Evolutionary conservation across 2,797 vertebrate genomes (phyloP).

Genomic region (Oreochromis grahami): DNA sequence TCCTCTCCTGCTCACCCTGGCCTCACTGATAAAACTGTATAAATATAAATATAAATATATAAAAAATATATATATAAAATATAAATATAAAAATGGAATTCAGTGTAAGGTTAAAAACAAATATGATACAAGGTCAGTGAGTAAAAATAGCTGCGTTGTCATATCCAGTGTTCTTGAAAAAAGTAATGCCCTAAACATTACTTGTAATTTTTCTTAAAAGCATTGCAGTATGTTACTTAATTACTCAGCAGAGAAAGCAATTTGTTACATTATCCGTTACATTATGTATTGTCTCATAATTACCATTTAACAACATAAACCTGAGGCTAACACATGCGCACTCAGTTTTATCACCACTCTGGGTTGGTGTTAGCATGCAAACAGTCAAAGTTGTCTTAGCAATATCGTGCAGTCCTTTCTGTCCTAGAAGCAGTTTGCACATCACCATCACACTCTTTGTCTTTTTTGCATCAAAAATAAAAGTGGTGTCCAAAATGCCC

Average conservation of each 20-base stretch:
- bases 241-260: background rate
- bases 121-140: background rate
- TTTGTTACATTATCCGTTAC: background rate
- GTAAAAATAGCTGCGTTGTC: background rate
- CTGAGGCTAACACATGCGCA: background rate
- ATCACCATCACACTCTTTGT: background rate
- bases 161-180: background rate
- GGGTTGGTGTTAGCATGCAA: background rate
- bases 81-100: too few relatives aligned
- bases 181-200: background rate
- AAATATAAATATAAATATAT: too few relatives aligned
- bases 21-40: too few relatives aligned
- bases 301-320: background rate
- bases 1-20: too few relatives aligned
- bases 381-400: background rate
- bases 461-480: background rate
- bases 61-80: too few relatives aligned
- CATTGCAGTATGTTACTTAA: background rate
- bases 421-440: background rate
- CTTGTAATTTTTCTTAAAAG: background rate
- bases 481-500: background rate
- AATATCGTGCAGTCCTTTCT: fast-evolving
- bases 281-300: background rate
- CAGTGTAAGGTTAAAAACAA: background rate
- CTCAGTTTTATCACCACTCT: background rate